Conservation (phyloP, 1,140 invertebrate genomes). For the Wasmannia auropunctata region DNA sequence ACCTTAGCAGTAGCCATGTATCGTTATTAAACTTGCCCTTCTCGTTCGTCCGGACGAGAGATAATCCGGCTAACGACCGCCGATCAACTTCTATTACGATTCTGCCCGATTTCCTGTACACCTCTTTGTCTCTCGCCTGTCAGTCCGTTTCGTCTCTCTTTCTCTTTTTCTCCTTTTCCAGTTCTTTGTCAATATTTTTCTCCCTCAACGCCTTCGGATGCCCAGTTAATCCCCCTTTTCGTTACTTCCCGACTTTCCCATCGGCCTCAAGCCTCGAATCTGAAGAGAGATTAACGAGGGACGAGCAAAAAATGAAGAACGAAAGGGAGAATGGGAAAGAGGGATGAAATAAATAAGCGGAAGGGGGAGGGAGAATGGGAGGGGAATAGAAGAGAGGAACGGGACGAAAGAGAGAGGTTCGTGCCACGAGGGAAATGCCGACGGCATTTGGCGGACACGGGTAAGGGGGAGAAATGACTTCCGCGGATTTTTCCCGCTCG, state of each 20-base stretch:
- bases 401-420: conserved; percentile 21
- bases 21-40: conserved; percentile 54
- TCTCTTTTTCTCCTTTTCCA: conserved; percentile 3
- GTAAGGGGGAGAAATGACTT: conserved; percentile 41
- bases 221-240: conserved; percentile 58
- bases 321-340: background rate
- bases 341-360: conserved; percentile 37
- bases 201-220: conserved; percentile 6
- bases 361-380: background rate
- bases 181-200: conserved; percentile 61
- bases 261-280: background rate
- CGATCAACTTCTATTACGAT: conserved; percentile 52
- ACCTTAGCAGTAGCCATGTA: conserved; percentile 50
- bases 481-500: conserved; percentile 43
- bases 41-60: conserved; percentile 26
- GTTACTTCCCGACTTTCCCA: conserved; percentile 12
- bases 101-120: background rate
- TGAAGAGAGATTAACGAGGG: conserved; percentile 44
- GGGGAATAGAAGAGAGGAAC: background rate
- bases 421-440: conserved; percentile 47
- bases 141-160: conserved; percentile 21
- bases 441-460: conserved; percentile 11
- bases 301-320: conserved; percentile 39
- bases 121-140: conserved; percentile 45
- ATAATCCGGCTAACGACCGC: conserved; percentile 39